Evolutionary conservation across 2,888 invertebrate genomes (phyloP).

Genomic region (Bombylius major): DNA sequence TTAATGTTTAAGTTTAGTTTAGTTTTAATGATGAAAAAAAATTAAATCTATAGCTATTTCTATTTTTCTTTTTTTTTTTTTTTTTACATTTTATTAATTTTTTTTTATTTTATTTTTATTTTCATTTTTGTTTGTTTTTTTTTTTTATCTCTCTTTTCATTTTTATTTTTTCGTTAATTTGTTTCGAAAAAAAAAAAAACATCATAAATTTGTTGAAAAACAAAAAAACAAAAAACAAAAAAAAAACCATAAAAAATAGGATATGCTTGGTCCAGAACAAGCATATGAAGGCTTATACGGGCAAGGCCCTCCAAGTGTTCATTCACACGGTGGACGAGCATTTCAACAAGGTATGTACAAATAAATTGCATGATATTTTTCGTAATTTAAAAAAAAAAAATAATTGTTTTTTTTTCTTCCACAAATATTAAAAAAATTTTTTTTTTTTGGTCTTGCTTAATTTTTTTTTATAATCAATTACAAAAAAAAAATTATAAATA

Average conservation of each 20-base stretch:
- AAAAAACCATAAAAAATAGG: conserved; percentile 19
- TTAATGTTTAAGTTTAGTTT: no score
- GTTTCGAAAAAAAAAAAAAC: neutral
- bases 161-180: neutral
- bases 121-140: neutral
- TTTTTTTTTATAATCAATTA: neutral
- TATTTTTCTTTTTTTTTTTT: neutral
- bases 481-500: neutral
- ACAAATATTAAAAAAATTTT: conserved; percentile 3
- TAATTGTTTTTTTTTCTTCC: neutral
- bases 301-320: conserved; percentile 79
- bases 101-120: neutral
- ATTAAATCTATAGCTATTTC: no score
- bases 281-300: conserved; percentile 88
- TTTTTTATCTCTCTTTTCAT: neutral
- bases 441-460: neutral
- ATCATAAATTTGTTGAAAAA: conserved; percentile 2
- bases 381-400: neutral
- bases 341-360: conserved; percentile 73
- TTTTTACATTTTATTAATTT: conserved; percentile 5
- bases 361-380: conserved; percentile 13
- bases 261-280: conserved; percentile 74
- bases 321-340: conserved; percentile 60
- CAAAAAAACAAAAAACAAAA: neutral
- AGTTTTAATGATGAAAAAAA: no score